Percentiles rank a stretch among this genome's conserved stretches.
Evolutionary conservation across 2,888 invertebrate species (phyloP).

Genomic region (Lasioglossum oenotherae): DNA sequence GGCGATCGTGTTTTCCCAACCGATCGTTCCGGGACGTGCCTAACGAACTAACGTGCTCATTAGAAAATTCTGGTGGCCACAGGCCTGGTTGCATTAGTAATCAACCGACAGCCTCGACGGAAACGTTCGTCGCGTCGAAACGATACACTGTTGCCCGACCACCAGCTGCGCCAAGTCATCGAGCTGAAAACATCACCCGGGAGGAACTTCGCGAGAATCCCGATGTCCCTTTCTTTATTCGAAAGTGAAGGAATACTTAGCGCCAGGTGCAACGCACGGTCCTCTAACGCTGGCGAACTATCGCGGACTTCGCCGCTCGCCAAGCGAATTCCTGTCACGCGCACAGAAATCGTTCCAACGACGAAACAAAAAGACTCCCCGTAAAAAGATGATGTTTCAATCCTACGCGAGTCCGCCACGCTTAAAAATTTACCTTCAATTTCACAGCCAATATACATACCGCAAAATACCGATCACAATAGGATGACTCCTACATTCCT

Average conservation of each 20-base stretch:
- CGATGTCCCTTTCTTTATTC: constrained; percentile 41
- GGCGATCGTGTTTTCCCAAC: constrained; percentile 39
- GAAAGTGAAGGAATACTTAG: constrained; percentile 60
- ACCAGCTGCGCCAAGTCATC: constrained; percentile 45
- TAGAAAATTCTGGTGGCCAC: constrained; percentile 47
- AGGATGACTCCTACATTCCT: background rate
- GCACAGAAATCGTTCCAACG: constrained; percentile 60
- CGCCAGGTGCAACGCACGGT: constrained; percentile 58
- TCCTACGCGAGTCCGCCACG: constrained; percentile 12
- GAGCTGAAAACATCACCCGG: constrained; percentile 9
- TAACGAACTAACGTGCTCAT: constrained; percentile 57
- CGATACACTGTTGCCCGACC: constrained; percentile 36
- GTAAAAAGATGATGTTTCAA: constrained; percentile 67
- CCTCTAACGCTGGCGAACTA: constrained; percentile 42
- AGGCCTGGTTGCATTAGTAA: constrained; percentile 49
- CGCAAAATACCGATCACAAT: background rate
- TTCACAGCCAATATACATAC: background rate
- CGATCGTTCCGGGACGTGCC: constrained; percentile 45
- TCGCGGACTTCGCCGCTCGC: constrained; percentile 38
- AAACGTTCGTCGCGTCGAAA: constrained; percentile 51
- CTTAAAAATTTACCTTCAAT: constrained; percentile 27
- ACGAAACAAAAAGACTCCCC: constrained; percentile 56
- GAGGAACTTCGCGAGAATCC: constrained; percentile 42
- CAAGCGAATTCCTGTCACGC: constrained; percentile 65
- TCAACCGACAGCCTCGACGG: constrained; percentile 47